phyloP scores from a whole-genome alignment of 1,140 invertebrate species.

The Homarus americanus region DNA sequence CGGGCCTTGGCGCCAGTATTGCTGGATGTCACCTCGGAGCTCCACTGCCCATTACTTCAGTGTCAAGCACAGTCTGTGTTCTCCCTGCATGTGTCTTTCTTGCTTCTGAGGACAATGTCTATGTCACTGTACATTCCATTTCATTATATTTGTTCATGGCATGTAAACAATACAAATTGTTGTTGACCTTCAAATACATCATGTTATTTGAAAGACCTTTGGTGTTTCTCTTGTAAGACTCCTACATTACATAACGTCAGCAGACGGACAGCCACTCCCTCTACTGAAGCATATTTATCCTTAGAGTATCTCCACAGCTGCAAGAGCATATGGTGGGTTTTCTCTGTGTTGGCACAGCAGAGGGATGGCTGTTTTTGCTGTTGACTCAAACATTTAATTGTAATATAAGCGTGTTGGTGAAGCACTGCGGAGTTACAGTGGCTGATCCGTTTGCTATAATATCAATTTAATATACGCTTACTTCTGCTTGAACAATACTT shows the following conservation, averaged over 20 bases:
- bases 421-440: background rate
- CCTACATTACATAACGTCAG: constrained; percentile 40
- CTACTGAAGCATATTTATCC: background rate
- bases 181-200: constrained; percentile 75
- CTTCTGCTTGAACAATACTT: background rate
- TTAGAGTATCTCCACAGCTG: background rate
- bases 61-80: constrained; percentile 73
- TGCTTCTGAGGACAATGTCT: constrained; percentile 72
- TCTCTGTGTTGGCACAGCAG: constrained; percentile 8
- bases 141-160: constrained; percentile 74
- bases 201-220: constrained; percentile 74
- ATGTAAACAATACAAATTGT: constrained; percentile 75
- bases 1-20: constrained; percentile 44
- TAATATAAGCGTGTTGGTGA: no score
- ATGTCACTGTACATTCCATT: constrained; percentile 74
- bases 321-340: background rate
- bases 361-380: constrained; percentile 27
- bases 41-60: constrained; percentile 69
- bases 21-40: constrained; percentile 53
- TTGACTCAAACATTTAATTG: background rate
- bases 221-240: constrained; percentile 73
- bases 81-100: constrained; percentile 70
- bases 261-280: constrained; percentile 20
- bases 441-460: background rate
- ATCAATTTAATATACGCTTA: background rate